phyloP scores from a whole-genome alignment of 2,888 invertebrate species.

The Ceratothoa steindachneri region DNA sequence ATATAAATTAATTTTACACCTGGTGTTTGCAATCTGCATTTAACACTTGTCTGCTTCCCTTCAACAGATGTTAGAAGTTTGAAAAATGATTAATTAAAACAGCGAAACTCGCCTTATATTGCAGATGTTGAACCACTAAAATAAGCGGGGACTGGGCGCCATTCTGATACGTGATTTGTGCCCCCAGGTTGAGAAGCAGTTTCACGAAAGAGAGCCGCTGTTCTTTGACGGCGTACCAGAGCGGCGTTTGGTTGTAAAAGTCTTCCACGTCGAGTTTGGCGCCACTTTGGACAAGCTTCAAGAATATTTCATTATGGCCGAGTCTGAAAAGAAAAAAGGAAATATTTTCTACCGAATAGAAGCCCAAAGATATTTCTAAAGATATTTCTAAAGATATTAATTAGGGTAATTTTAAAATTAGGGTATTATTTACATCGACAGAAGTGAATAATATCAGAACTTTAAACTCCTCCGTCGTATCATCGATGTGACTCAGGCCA shows the following conservation, averaged over 20 bases:
- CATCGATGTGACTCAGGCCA: background rate
- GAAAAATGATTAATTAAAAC: no score
- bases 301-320: constrained; percentile 33
- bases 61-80: no score
- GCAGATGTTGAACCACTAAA: background rate
- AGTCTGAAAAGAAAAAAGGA: constrained; percentile 18
- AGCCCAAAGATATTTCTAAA: no score
- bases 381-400: no score
- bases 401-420: no score
- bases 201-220: constrained; percentile 24
- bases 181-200: constrained; percentile 18
- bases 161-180: constrained; percentile 12
- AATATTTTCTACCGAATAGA: background rate
- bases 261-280: constrained; percentile 28
- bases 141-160: background rate
- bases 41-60: no score
- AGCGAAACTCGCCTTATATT: background rate
- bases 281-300: constrained; percentile 20
- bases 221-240: constrained; percentile 41
- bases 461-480: no score
- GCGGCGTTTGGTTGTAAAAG: constrained; percentile 30
- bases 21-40: no score
- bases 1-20: no score
- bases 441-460: no score
- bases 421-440: no score